Evolutionary conservation across 2,888 invertebrate genomes (phyloP).

Genomic region (Hetaerina titia): DNA sequence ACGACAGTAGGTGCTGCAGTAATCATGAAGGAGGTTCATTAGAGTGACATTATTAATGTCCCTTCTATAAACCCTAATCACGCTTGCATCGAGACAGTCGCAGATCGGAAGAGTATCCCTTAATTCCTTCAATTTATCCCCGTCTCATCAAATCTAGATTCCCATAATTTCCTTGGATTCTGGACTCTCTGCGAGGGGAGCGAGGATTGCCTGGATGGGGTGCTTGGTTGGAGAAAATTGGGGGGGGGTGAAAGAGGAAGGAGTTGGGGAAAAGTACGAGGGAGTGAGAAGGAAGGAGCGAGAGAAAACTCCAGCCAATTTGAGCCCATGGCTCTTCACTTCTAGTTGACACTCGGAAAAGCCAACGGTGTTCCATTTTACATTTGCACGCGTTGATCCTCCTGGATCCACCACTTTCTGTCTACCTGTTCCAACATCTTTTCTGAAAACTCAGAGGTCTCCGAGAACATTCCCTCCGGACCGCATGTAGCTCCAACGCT

Average conservation of each 20-base stretch:
- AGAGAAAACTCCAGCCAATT: not conserved
- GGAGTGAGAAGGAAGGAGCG: not conserved
- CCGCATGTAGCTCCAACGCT: not conserved
- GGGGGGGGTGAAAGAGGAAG: not conserved
- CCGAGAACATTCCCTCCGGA: not conserved
- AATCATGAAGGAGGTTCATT: not conserved
- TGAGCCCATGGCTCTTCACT: not conserved
- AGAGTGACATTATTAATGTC: not conserved
- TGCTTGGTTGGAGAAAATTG: too few relatives aligned
- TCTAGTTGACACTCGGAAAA: not conserved
- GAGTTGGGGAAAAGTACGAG: not conserved
- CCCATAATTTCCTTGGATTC: not conserved
- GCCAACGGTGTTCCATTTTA: not conserved
- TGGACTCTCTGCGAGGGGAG: not conserved
- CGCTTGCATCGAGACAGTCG: not conserved
- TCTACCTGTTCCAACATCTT: not conserved
- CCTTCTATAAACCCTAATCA: constrained; percentile 9
- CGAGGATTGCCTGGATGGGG: not conserved
- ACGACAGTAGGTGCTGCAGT: not conserved
- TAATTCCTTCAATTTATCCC: not conserved
- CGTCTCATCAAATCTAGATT: constrained; percentile 17
- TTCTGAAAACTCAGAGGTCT: not conserved
- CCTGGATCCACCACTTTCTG: not conserved
- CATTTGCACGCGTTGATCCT: not conserved
- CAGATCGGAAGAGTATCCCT: not conserved